Conservation (phyloP, 2,888 invertebrate genomes). For the Gymnoscelis rufifasciata region DNA sequence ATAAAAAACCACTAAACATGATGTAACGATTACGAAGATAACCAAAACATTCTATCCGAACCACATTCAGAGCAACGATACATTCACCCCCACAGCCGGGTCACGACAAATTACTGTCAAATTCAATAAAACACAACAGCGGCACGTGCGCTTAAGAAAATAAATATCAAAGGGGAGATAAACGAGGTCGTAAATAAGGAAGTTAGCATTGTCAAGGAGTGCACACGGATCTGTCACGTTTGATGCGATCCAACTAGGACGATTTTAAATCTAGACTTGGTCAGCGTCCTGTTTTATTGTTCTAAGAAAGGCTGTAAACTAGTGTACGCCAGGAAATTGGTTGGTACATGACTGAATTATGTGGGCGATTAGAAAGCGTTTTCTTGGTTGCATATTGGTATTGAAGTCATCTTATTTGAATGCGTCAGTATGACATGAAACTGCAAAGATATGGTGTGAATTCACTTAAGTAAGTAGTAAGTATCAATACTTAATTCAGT, state of each 20-base stretch:
- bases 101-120: background rate
- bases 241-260: slow-evolving; percentile 46
- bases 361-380: no score
- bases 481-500: no score
- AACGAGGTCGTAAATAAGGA: slow-evolving; percentile 34
- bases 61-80: background rate
- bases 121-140: slow-evolving; percentile 7
- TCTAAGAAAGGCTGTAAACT: slow-evolving; percentile 34
- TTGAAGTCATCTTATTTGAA: no score
- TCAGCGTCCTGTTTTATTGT: slow-evolving; percentile 46
- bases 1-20: no score
- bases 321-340: background rate
- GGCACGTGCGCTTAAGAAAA: slow-evolving; percentile 16
- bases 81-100: background rate
- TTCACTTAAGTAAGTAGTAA: no score
- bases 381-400: no score
- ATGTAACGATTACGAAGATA: background rate
- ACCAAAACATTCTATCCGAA: background rate
- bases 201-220: slow-evolving; percentile 24
- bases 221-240: slow-evolving; percentile 40
- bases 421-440: no score
- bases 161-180: slow-evolving; percentile 29
- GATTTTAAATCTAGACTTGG: slow-evolving; percentile 28
- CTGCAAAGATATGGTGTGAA: no score
- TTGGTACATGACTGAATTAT: background rate